These are phyloP conservation scores for Cryptophagus acutangulus DNA, from an alignment of 2,888 invertebrate species.

Conservation along the genomic window DNA sequence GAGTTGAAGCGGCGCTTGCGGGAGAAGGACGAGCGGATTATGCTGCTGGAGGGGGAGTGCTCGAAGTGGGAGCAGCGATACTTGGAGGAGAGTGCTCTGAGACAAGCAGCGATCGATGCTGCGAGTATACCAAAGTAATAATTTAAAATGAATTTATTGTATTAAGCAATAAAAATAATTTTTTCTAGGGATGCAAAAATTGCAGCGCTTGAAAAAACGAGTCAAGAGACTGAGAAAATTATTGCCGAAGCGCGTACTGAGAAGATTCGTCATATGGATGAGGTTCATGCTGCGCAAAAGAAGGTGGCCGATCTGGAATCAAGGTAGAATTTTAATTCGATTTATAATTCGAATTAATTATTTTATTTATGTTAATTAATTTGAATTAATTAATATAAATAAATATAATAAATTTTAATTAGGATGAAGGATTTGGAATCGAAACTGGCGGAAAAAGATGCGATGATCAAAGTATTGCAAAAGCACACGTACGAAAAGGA, in stretches of 20 bases:
- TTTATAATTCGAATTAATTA: too few species aligned
- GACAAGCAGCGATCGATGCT: slow-evolving; percentile 78
- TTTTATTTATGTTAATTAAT: too few species aligned
- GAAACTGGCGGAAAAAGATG: slow-evolving; percentile 82
- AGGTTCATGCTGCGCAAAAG: slow-evolving; percentile 78
- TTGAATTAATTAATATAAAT: too few species aligned
- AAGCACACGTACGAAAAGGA: slow-evolving; percentile 72
- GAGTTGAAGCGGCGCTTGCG: slow-evolving; percentile 61
- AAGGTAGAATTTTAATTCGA: too few species aligned
- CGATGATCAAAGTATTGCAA: slow-evolving; percentile 84
- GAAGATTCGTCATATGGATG: slow-evolving; percentile 84
- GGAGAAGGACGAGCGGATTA: slow-evolving; percentile 67
- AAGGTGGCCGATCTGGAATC: slow-evolving; percentile 81
- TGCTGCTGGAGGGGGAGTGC: slow-evolving; percentile 72
- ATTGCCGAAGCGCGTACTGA: slow-evolving; percentile 83
- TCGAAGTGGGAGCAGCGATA: slow-evolving; percentile 84
- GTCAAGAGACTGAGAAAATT: slow-evolving; percentile 76
- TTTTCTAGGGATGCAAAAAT: slow-evolving; percentile 71
- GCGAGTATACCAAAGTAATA: slow-evolving; percentile 68
- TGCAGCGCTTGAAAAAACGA: slow-evolving; percentile 76
- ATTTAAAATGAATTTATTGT: too few species aligned
- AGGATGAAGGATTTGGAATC: slow-evolving; percentile 82
- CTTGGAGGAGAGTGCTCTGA: slow-evolving; percentile 72
- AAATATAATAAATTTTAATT: too few species aligned
- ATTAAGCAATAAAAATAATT: too few species aligned